Evolutionary conservation across 2,797 vertebrate genomes (phyloP).

Genomic region (Bufotes viridis): DNA sequence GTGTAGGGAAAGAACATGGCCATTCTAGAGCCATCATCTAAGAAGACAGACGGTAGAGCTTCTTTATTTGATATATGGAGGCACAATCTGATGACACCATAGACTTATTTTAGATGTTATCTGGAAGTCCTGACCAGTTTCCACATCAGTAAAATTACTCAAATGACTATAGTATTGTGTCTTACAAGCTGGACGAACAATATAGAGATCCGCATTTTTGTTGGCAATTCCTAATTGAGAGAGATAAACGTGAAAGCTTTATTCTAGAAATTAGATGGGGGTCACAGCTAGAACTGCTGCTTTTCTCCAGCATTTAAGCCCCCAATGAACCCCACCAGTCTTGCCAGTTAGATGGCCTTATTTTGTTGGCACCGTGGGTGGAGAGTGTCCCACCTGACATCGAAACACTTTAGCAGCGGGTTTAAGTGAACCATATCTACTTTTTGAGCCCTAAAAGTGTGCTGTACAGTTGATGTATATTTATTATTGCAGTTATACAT

Average conservation of each 20-base stretch:
- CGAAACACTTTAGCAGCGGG: conserved; percentile 33
- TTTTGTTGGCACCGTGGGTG: background rate
- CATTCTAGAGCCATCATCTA: background rate
- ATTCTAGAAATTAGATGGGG: background rate
- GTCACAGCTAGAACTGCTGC: conserved; percentile 70
- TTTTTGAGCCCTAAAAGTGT: conserved; percentile 78
- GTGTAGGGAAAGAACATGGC: background rate
- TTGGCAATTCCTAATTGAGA: background rate
- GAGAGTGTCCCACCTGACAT: background rate
- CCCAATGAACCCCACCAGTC: conserved; percentile 21
- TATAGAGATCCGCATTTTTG: background rate
- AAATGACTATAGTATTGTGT: conserved; percentile 2
- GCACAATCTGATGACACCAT: background rate
- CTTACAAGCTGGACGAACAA: background rate
- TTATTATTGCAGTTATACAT: conserved; percentile 98
- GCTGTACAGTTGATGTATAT: conserved; percentile 93
- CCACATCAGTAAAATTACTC: background rate
- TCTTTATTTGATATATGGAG: background rate
- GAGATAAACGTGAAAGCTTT: background rate
- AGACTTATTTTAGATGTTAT: background rate
- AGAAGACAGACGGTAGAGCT: background rate
- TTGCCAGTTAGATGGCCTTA: conserved; percentile 2
- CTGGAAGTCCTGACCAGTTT: background rate
- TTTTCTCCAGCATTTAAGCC: conserved; percentile 68
- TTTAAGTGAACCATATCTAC: conserved; percentile 71